These are phyloP conservation scores for Dreissena rostriformis DNA, from an alignment of 1,140 invertebrate genomes.

Conservation along the genomic window DNA sequence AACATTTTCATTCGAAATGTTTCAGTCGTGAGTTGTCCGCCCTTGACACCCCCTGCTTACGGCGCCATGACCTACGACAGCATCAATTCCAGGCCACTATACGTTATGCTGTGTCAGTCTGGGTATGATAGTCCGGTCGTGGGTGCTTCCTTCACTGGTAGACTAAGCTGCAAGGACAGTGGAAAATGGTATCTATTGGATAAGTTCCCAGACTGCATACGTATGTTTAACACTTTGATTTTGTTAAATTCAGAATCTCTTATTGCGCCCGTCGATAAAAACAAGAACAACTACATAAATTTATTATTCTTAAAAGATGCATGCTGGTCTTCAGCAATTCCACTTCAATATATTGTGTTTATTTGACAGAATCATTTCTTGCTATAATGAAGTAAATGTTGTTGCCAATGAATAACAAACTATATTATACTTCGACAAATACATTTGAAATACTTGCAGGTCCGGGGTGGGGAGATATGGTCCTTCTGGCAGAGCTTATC, in stretches of 20 bases:
- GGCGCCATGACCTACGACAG: slow-evolving; percentile 14
- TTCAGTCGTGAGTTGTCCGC: slow-evolving; percentile 14
- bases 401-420: too few relatives aligned
- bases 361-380: too few relatives aligned
- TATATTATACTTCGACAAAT: too few relatives aligned
- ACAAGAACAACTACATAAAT: too few relatives aligned
- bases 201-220: slow-evolving; percentile 13
- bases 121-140: slow-evolving; percentile 4
- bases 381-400: too few relatives aligned
- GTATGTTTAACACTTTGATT: neutral
- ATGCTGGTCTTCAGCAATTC: too few relatives aligned
- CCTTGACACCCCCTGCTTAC: neutral
- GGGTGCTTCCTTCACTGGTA: slow-evolving; percentile 6
- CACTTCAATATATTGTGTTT: too few relatives aligned
- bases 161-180: slow-evolving; percentile 34
- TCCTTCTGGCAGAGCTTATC: slow-evolving; percentile 9
- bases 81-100: neutral
- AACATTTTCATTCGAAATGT: too few relatives aligned
- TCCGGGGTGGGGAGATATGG: neutral
- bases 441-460: neutral
- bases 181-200: slow-evolving; percentile 25
- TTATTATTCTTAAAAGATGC: too few relatives aligned
- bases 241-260: too few relatives aligned
- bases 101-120: neutral
- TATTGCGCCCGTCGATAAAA: too few relatives aligned